Conservation (phyloP, 2,888 invertebrate genomes). For the Cataglyphis cursor region DNA sequence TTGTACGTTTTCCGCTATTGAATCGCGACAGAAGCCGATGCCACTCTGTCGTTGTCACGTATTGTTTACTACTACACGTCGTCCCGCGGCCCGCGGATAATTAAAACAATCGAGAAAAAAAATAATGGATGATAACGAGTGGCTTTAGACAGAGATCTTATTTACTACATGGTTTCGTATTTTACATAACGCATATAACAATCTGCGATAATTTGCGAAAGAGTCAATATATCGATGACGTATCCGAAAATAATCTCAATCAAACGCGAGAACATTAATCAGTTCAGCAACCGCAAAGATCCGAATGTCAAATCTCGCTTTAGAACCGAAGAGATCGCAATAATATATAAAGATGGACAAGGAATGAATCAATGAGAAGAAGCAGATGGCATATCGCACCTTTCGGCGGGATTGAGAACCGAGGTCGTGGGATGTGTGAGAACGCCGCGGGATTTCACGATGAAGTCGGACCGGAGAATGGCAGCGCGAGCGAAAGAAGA, state of each 20-base stretch:
- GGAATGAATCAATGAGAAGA: not conserved
- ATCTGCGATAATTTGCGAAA: not conserved
- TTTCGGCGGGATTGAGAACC: constrained; percentile 10
- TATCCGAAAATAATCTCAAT: constrained; percentile 14
- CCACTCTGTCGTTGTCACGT: constrained; percentile 14
- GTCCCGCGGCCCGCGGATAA: constrained; percentile 33
- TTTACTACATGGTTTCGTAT: not conserved
- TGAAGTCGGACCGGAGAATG: constrained; percentile 65
- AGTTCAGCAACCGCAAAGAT: not conserved
- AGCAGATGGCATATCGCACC: not conserved
- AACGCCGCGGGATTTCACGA: constrained; percentile 61
- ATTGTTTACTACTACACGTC: constrained; percentile 48
- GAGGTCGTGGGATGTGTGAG: constrained; percentile 44
- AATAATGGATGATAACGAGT: constrained; percentile 7
- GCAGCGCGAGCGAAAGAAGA: constrained; percentile 61
- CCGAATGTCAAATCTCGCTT: not conserved
- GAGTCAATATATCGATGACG: not conserved
- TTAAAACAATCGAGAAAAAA: constrained; percentile 33
- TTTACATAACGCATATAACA: not conserved
- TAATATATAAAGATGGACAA: constrained; percentile 30
- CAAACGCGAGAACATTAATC: constrained; percentile 77
- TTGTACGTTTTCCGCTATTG: constrained; percentile 64
- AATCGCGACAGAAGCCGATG: constrained; percentile 49
- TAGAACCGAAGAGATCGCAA: constrained; percentile 36
- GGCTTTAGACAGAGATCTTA: not conserved